Percentiles rank a stretch among this genome's conserved stretches.
Evolutionary conservation across 2,888 invertebrate species (phyloP).

Genomic region (Trissolcus japonicus): DNA sequence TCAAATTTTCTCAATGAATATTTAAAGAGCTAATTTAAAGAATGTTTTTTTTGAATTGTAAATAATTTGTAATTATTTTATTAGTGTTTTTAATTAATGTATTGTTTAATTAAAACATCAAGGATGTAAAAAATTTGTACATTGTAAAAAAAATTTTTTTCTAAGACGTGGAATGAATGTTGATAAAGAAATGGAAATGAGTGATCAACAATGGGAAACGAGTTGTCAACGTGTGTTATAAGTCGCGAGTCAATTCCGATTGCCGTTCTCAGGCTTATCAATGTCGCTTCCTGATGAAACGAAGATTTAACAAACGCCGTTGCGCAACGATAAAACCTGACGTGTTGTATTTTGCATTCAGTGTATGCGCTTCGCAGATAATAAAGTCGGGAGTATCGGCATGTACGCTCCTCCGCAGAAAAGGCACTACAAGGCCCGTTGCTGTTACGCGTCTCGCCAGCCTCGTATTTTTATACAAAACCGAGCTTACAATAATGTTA

Average conservation of each 20-base stretch:
- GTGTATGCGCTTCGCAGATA: constrained; percentile 34
- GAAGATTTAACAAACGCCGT: constrained; percentile 47
- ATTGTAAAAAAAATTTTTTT: not conserved
- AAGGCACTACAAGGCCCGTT: constrained; percentile 44
- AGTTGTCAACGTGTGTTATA: constrained; percentile 40
- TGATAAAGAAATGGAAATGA: constrained; percentile 23
- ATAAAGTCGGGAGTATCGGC: constrained; percentile 41
- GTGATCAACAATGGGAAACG: constrained; percentile 36
- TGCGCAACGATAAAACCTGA: constrained; percentile 51
- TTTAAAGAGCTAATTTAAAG: no score
- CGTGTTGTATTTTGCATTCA: constrained; percentile 47
- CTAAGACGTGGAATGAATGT: not conserved
- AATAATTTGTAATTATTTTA: no score
- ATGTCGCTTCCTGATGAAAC: constrained; percentile 50
- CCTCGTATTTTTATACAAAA: constrained; percentile 7
- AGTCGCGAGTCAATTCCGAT: constrained; percentile 13
- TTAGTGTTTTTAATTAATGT: no score
- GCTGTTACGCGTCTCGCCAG: constrained; percentile 32
- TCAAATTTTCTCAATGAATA: no score
- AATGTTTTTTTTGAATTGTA: no score
- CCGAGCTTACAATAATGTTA: not conserved
- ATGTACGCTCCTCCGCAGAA: constrained; percentile 25
- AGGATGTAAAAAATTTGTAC: no score
- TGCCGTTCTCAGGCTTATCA: constrained; percentile 50
- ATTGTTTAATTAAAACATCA: no score